These are phyloP conservation scores for Drosophila gaucha DNA, from an alignment of 2,888 invertebrate species.

Conservation along the genomic window DNA sequence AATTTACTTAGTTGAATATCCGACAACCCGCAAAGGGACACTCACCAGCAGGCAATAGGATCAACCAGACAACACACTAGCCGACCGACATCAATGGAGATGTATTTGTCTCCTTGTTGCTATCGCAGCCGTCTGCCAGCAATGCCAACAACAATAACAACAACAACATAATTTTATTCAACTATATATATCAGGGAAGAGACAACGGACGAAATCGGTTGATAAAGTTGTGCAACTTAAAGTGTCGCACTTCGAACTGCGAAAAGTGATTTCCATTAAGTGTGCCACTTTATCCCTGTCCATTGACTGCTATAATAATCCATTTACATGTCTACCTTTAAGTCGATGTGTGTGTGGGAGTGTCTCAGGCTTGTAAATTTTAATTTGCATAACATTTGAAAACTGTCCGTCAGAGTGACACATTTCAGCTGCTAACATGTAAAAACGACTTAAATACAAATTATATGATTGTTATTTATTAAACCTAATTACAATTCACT, in stretches of 20 bases:
- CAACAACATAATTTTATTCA: constrained; percentile 28
- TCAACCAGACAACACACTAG: constrained; percentile 1
- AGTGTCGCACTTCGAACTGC: constrained; percentile 48
- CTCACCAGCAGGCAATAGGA: constrained; percentile 17
- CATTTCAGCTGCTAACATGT: constrained; percentile 4
- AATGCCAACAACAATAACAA: constrained; percentile 19
- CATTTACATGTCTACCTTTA: constrained; percentile 39
- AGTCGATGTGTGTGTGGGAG: not conserved
- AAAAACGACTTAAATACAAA: constrained; percentile 2
- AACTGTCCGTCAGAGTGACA: constrained; percentile 4
- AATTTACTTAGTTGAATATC: constrained; percentile 70
- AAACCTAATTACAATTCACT: constrained; percentile 28
- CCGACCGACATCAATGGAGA: constrained; percentile 43
- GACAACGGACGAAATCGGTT: constrained; percentile 35
- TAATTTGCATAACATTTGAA: constrained; percentile 56
- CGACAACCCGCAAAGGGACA: constrained; percentile 64
- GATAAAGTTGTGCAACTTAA: constrained; percentile 67
- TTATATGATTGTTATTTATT: constrained; percentile 47
- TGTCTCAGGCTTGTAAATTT: constrained; percentile 37
- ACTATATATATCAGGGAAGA: not conserved
- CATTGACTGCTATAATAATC: constrained; percentile 22
- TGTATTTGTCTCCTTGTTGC: constrained; percentile 39
- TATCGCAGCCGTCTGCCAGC: constrained; percentile 15
- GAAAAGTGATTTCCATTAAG: constrained; percentile 58
- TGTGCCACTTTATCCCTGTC: constrained; percentile 36